Conservation (phyloP, 1,140 invertebrate genomes). For the Aphaenogaster floridana region DNA sequence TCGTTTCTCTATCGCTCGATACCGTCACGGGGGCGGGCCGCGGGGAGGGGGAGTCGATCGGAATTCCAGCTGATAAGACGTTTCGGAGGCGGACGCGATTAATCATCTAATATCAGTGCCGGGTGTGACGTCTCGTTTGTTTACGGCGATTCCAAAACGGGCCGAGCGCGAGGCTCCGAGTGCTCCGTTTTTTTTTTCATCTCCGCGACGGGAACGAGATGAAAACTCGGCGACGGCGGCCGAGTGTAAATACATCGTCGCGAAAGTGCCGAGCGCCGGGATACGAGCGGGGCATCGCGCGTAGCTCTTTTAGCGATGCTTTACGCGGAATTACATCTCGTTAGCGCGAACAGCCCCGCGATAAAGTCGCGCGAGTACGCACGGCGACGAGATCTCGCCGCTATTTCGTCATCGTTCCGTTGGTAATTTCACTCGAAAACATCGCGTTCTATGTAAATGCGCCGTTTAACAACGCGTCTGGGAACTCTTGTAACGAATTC, state of each 20-base stretch:
- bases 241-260: conserved; percentile 5
- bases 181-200: conserved; percentile 3
- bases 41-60: background rate
- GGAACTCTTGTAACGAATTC: background rate
- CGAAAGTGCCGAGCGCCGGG: background rate
- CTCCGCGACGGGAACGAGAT: background rate
- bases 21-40: background rate
- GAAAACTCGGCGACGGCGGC: background rate
- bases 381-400: background rate
- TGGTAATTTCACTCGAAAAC: background rate
- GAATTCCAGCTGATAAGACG: background rate
- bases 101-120: background rate
- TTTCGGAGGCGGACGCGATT: background rate
- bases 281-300: background rate
- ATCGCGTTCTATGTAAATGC: background rate
- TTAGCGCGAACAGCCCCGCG: conserved; percentile 9
- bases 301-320: background rate
- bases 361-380: background rate
- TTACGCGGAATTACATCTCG: conserved; percentile 33
- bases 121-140: background rate
- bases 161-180: background rate
- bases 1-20: background rate
- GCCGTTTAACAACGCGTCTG: background rate
- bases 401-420: background rate
- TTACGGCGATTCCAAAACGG: background rate